Percentiles rank a stretch among this genome's conserved stretches.
phyloP scores from a whole-genome alignment of 2,113 vertebrate genomes.

The Oryzias woworae region DNA sequence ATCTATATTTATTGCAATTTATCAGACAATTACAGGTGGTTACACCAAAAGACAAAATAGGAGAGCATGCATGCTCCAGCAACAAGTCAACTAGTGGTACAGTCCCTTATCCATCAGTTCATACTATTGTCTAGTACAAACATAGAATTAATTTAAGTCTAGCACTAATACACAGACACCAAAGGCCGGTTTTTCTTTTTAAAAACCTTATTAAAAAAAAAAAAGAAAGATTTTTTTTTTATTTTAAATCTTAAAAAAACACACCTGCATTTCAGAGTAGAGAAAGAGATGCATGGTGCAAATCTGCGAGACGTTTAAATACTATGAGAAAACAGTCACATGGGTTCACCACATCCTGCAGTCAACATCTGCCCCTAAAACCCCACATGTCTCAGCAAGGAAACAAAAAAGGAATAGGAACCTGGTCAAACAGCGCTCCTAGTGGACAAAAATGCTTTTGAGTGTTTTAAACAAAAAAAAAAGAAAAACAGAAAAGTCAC shows the following conservation, averaged over 20 bases:
- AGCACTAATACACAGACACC: background rate
- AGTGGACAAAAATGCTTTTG: constrained; percentile 28
- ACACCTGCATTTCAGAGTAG: constrained; percentile 19
- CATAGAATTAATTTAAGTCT: no score
- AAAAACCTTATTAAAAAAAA: constrained; percentile 5
- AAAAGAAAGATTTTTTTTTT: background rate
- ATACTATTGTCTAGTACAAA: no score
- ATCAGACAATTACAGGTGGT: no score
- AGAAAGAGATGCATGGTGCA: constrained; percentile 39
- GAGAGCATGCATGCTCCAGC: no score
- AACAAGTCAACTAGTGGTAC: no score
- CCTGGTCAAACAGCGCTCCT: constrained; percentile 39
- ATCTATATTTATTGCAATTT: no score
- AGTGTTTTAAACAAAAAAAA: background rate
- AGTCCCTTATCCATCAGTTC: no score
- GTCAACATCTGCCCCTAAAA: constrained; percentile 53
- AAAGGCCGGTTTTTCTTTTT: constrained; percentile 1
- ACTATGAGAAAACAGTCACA: constrained; percentile 40
- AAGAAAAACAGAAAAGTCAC: background rate
- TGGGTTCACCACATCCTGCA: constrained; percentile 67
- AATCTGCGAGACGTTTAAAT: constrained; percentile 18
- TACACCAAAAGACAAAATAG: no score
- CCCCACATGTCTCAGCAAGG: constrained; percentile 6
- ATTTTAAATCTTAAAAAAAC: constrained; percentile 31
- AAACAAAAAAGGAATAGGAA: background rate